phyloP scores from a whole-genome alignment of 2,113 vertebrate species.

The Damaliscus lunatus region DNA sequence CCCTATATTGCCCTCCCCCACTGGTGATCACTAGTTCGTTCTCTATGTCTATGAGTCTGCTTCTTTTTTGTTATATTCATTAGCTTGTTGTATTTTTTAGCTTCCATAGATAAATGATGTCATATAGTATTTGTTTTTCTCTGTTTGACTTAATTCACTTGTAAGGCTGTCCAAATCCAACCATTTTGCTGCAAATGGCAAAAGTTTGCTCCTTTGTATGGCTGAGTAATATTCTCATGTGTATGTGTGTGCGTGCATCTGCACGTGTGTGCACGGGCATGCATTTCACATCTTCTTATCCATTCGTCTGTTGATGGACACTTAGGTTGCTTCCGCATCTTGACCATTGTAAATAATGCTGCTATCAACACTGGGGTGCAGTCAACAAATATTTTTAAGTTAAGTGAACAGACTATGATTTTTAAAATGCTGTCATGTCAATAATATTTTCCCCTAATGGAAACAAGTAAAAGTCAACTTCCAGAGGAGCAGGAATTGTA shows the following conservation, averaged over 20 bases:
- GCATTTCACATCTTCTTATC: background rate
- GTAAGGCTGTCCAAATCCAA: background rate
- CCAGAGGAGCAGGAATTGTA: background rate
- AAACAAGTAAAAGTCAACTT: background rate
- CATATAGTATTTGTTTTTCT: background rate
- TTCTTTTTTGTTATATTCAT: background rate
- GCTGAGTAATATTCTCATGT: background rate
- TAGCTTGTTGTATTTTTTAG: background rate
- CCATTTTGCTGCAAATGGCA: background rate
- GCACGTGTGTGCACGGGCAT: rapidly evolving
- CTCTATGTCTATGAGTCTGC: background rate
- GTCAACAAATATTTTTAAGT: background rate
- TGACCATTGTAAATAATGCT: background rate
- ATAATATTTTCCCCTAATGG: background rate
- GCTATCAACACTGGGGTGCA: background rate
- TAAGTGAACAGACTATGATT: background rate
- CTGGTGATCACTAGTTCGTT: background rate
- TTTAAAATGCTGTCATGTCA: background rate
- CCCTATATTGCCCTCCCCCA: background rate
- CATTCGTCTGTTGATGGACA: background rate
- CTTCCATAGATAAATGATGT: background rate
- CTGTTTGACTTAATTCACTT: background rate
- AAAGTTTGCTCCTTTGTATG: background rate
- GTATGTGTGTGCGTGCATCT: background rate
- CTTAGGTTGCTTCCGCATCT: background rate